Evolutionary conservation across 2,888 invertebrate species (phyloP).

Genomic region (Eurytoma adleriae): DNA sequence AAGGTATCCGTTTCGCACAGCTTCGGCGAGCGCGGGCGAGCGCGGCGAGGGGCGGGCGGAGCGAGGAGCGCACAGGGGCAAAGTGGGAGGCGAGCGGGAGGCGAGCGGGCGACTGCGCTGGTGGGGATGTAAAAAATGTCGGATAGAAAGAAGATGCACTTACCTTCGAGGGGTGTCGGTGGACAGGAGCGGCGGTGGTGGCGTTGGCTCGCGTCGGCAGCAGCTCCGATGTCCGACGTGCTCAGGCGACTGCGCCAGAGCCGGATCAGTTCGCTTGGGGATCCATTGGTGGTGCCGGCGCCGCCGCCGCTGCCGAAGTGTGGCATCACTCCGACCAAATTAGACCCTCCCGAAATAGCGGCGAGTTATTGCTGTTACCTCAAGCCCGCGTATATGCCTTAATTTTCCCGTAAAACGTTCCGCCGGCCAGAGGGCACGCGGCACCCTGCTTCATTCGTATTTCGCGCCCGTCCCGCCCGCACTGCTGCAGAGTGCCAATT

Average conservation of each 20-base stretch:
- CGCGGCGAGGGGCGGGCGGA: no score
- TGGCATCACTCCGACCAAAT: conserved; percentile 73
- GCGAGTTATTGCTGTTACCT: conserved; percentile 68
- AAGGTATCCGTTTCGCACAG: neutral
- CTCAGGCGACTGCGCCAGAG: conserved; percentile 71
- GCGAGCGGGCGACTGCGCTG: neutral
- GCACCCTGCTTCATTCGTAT: neutral
- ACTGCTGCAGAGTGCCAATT: no score
- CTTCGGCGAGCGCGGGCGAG: no score
- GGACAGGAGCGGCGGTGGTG: conserved; percentile 50
- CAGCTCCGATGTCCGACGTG: conserved; percentile 46
- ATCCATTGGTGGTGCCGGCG: conserved; percentile 57
- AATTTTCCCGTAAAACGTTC: conserved; percentile 61
- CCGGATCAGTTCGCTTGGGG: conserved; percentile 60
- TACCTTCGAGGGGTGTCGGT: conserved; percentile 69
- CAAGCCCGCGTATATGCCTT: conserved; percentile 62
- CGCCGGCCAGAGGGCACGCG: neutral
- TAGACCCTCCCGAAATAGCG: conserved; percentile 73
- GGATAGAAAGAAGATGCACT: conserved; percentile 31
- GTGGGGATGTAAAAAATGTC: conserved; percentile 1
- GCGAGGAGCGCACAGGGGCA: neutral
- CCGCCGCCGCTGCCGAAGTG: conserved; percentile 68
- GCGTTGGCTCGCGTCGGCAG: neutral
- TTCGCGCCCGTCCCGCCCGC: no score
- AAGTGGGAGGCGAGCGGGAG: neutral